A percentile compares a stretch with the other conserved stretches of the same genome.
phyloP scores from a whole-genome alignment of 2,113 vertebrate species.

The Ornithorhynchus anatinus region DNA sequence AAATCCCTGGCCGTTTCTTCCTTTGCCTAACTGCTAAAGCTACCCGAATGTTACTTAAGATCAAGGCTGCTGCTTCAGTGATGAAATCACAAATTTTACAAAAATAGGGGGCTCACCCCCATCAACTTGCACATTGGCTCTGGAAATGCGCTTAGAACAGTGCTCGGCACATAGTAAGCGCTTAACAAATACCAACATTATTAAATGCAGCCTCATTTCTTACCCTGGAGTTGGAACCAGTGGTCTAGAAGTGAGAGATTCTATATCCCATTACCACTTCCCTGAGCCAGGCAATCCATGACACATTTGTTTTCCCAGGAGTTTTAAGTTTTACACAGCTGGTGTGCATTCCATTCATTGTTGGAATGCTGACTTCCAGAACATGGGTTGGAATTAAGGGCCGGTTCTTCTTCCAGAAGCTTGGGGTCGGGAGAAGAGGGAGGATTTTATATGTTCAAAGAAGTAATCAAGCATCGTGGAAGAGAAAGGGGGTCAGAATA shows the following conservation, averaged over 20 bases:
- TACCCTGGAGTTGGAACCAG: neutral
- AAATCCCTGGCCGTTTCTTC: no score
- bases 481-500: neutral
- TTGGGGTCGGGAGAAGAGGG: no score
- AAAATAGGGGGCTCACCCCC: no score
- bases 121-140: neutral
- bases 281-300: conserved; percentile 35
- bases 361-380: neutral
- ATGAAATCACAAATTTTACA: no score
- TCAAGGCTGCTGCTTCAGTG: no score
- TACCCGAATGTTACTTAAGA: no score
- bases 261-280: conserved; percentile 30
- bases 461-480: neutral
- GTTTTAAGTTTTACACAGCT: conserved; percentile 54
- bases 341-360: conserved; percentile 53
- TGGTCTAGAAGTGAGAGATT: neutral
- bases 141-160: no score
- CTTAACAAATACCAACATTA: no score
- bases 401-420: neutral
- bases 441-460: neutral
- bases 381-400: neutral
- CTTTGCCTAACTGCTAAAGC: no score
- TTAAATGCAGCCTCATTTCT: no score
- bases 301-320: conserved; percentile 45
- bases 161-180: no score